A percentile compares a stretch with the other conserved stretches of the same genome.
These are phyloP conservation scores for Haliclona indistincta DNA, from an alignment of 37 sponge, comb jelly and placozoan genomes.

Conservation along the genomic window DNA sequence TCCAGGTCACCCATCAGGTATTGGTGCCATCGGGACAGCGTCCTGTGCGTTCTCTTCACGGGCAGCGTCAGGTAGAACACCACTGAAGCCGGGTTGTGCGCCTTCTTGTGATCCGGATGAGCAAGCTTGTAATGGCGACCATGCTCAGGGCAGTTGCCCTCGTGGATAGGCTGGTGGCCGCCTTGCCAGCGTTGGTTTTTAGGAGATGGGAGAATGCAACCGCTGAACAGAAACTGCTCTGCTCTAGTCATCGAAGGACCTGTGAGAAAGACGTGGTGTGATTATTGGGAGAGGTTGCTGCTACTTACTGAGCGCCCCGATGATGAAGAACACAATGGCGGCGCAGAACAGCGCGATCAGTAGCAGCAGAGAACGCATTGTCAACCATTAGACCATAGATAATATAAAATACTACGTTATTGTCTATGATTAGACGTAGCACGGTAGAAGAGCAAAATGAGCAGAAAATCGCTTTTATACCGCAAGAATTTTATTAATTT, in stretches of 20 bases:
- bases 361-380: too few species aligned
- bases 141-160: slow-evolving; percentile 10
- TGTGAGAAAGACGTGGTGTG: neutral
- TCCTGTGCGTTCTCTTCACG: slow-evolving; percentile 31
- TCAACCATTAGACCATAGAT: too few species aligned
- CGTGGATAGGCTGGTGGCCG: slow-evolving; percentile 23
- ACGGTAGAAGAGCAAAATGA: too few species aligned
- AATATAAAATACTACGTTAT: too few species aligned
- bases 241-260: neutral
- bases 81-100: slow-evolving; percentile 21
- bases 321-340: slow-evolving; percentile 37
- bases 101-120: neutral
- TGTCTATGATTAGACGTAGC: too few species aligned
- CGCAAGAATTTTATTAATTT: too few species aligned
- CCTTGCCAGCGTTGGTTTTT: neutral
- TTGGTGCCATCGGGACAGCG: slow-evolving; percentile 65
- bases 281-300: neutral
- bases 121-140: slow-evolving; percentile 13
- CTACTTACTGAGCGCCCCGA: slow-evolving; percentile 53
- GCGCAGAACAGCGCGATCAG: too few species aligned
- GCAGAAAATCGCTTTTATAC: too few species aligned
- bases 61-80: slow-evolving; percentile 48
- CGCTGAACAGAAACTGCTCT: slow-evolving; percentile 23
- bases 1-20: slow-evolving; percentile 51
- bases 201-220: slow-evolving; percentile 39